A percentile compares a stretch with the other conserved stretches of the same genome.
These are phyloP conservation scores for Drosophila arizonae DNA, from an alignment of 1,140 invertebrate genomes.

Conservation along the genomic window DNA sequence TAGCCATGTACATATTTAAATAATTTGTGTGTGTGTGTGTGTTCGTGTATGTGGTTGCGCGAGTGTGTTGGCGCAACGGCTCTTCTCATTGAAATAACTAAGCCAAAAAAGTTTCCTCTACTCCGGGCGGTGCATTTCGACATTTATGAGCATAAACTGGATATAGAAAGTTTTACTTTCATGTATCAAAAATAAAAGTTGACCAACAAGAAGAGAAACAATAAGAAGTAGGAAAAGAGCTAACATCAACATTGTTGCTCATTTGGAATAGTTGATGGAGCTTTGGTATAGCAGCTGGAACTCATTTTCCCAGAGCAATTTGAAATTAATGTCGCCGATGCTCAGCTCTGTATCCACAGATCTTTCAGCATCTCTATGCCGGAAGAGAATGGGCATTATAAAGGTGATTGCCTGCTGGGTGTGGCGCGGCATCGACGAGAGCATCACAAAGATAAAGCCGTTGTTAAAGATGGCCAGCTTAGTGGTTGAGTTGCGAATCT, in stretches of 20 bases:
- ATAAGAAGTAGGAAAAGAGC: neutral
- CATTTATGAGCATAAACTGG: constrained; percentile 55
- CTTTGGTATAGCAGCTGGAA: constrained; percentile 42
- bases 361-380: neutral
- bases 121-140: constrained; percentile 30
- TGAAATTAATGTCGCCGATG: constrained; percentile 51
- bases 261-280: constrained; percentile 3
- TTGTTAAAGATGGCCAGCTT: constrained; percentile 50
- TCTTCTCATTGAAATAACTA: constrained; percentile 35
- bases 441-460: constrained; percentile 54
- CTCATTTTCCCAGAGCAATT: constrained; percentile 52
- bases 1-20: constrained; percentile 21
- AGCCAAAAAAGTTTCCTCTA: constrained; percentile 42
- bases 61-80: constrained; percentile 7
- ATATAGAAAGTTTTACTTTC: constrained; percentile 33
- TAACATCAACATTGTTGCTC: neutral
- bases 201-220: neutral
- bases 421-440: neutral
- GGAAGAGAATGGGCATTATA: constrained; percentile 41
- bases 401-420: constrained; percentile 35
- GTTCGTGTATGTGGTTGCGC: constrained; percentile 3
- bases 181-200: constrained; percentile 35
- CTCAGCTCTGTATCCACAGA: neutral
- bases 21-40: constrained; percentile 6
- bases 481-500: constrained; percentile 2